Evolutionary conservation across 2,113 vertebrate genomes (phyloP).

Genomic region (Motacilla alba): DNA sequence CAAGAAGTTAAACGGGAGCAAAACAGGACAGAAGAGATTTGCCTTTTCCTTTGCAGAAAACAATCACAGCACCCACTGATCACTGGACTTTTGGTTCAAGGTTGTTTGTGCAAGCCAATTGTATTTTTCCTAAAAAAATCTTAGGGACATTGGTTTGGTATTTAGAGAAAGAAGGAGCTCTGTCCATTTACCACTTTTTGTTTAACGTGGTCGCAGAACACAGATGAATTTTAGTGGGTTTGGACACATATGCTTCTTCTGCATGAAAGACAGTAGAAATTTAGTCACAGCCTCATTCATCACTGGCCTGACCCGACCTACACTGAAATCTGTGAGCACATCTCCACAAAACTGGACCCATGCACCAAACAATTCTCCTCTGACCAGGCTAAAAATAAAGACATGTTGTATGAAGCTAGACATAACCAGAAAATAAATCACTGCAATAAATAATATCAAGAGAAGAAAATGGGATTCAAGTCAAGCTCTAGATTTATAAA

Average conservation of each 20-base stretch:
- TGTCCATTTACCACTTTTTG: not conserved
- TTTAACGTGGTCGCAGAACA: not conserved
- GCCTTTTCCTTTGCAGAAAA: not conserved
- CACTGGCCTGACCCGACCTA: not conserved
- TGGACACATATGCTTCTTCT: not conserved
- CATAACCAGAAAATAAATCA: not conserved
- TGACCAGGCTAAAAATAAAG: not conserved
- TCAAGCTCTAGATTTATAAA: constrained; percentile 8
- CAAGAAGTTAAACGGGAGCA: not conserved
- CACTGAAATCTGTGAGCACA: not conserved
- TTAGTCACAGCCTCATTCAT: not conserved
- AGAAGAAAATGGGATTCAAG: not conserved
- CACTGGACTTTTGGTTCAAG: not conserved
- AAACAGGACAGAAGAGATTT: not conserved
- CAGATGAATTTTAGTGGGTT: not conserved
- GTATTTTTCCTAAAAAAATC: not conserved
- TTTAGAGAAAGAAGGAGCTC: not conserved
- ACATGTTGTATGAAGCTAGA: not conserved
- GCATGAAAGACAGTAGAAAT: not conserved
- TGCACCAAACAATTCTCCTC: not conserved
- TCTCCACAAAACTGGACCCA: not conserved
- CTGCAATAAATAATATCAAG: not conserved
- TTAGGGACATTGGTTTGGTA: not conserved
- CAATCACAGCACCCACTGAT: not conserved
- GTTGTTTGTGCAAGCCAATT: not conserved